These are phyloP conservation scores for Pararge aegeria DNA, from an alignment of 1,140 invertebrate genomes.

Conservation along the genomic window DNA sequence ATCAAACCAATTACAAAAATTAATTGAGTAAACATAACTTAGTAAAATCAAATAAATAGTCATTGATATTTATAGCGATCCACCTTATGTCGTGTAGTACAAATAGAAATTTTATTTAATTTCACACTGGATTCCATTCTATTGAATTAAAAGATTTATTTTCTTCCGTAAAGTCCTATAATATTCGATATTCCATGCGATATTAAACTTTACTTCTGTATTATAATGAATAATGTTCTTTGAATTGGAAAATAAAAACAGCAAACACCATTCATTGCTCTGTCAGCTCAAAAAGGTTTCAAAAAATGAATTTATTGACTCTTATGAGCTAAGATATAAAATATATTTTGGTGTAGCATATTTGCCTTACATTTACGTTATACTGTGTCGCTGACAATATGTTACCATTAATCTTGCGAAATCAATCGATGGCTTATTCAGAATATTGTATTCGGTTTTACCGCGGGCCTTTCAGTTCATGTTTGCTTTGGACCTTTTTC, in stretches of 20 bases:
- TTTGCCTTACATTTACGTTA: constrained; percentile 56
- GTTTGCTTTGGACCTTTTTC: constrained; percentile 75
- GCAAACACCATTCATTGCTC: constrained; percentile 43
- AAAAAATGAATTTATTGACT: constrained; percentile 57
- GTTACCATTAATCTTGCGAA: constrained; percentile 76
- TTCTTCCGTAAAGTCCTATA: constrained; percentile 36
- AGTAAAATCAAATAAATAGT: constrained; percentile 11
- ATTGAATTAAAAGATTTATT: constrained; percentile 40
- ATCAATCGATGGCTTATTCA: constrained; percentile 79
- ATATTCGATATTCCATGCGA: constrained; percentile 16
- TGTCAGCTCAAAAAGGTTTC: constrained; percentile 60
- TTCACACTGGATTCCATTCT: constrained; percentile 73
- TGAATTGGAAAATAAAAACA: constrained; percentile 35
- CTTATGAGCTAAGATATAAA: constrained; percentile 57
- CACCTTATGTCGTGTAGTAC: constrained; percentile 35
- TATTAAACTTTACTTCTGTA: constrained; percentile 34
- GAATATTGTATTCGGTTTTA: constrained; percentile 77
- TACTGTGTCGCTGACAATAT: constrained; percentile 76
- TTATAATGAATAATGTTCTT: constrained; percentile 28
- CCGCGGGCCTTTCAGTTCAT: constrained; percentile 65
- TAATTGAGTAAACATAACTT: constrained; percentile 15
- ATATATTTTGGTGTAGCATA: constrained; percentile 57
- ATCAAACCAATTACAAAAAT: constrained; percentile 12
- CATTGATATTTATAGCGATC: constrained; percentile 5
- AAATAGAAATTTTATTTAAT: constrained; percentile 71